Evolutionary conservation across 1,140 invertebrate species (phyloP), one percentile per base, ranked within the genome.

Genomic region (Penaeus indicus): DNA sequence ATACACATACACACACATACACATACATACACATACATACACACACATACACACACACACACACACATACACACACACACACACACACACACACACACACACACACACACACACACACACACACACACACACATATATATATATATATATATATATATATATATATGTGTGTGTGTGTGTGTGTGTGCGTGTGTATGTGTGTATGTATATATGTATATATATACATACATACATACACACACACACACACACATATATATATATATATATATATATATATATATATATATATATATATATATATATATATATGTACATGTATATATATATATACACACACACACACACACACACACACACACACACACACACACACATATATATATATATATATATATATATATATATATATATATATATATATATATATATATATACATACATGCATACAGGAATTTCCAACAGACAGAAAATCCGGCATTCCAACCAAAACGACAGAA

Each of bases 121-220:
- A 25, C 11, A 13, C 4, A 69, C 1, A 69, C 4, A 69, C 22
- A 13, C 8, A 69, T 25, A 22, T 11, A 69, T 69, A 22, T n/a
- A 32, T 32, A 32, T 32, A 32, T 32, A 32, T 32, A 32, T 32
- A 32, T 32, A 2, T 32, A 32, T 32, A 2, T 32, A 32, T 69
- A 21, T 69, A 32, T 75, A 25, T 75, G 72, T 75, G 72, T 75
- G 72, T 75, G 72, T 75, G 72, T 75, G 72, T 75, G 72, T 75
- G 72, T 75, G 72, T 75, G 72, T 75, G 72, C 7, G 72, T 75
- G 72, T 75, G 72, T 75, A 5, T 75, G 72, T 75, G 72, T 75
- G 72, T 4, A 4, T 8, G 7, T 42, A 4, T 42, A 4, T 8
- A 4, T 8, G 38, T 21, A 83, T 47, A 83, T 5, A 62, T 11